These are phyloP conservation scores for Physeter macrocephalus DNA, from an alignment of 2,113 vertebrate species.

Conservation along the genomic window DNA sequence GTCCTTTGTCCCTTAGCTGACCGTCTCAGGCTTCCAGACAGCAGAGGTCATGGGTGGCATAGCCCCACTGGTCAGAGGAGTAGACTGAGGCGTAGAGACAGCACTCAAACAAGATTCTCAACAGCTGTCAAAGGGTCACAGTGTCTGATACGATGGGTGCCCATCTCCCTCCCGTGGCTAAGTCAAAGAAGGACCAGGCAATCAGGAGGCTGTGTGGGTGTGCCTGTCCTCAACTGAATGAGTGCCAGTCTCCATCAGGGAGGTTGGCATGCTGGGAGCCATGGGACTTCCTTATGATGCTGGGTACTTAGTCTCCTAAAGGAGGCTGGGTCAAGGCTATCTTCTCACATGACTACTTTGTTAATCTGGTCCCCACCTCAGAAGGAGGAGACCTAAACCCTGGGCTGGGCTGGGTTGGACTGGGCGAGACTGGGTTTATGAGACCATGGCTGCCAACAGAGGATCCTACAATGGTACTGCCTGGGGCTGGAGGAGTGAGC, in stretches of 20 bases:
- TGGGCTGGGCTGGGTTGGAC: neutral
- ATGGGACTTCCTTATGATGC: neutral
- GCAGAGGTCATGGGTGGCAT: neutral
- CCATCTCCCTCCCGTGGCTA: neutral
- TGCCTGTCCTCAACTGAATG: neutral
- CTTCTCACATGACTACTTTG: neutral
- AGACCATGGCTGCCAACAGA: neutral
- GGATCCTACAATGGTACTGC: neutral
- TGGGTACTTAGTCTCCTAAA: neutral
- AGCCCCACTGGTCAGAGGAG: neutral
- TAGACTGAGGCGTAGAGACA: neutral
- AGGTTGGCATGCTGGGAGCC: accelerated
- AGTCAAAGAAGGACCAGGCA: neutral
- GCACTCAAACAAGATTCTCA: neutral
- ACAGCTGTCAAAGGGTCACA: neutral
- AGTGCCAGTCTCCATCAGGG: accelerated
- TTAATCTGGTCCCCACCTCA: neutral
- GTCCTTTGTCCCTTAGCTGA: neutral
- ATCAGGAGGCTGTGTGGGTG: neutral
- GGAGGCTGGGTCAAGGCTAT: neutral
- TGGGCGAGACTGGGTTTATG: neutral
- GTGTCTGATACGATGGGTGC: neutral
- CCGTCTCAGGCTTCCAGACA: neutral
- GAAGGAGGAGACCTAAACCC: neutral
- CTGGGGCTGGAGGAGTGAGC: neutral